These are phyloP conservation scores for Choristoneura rosaceana DNA, from an alignment of 2,888 invertebrate genomes.

Conservation along the genomic window DNA sequence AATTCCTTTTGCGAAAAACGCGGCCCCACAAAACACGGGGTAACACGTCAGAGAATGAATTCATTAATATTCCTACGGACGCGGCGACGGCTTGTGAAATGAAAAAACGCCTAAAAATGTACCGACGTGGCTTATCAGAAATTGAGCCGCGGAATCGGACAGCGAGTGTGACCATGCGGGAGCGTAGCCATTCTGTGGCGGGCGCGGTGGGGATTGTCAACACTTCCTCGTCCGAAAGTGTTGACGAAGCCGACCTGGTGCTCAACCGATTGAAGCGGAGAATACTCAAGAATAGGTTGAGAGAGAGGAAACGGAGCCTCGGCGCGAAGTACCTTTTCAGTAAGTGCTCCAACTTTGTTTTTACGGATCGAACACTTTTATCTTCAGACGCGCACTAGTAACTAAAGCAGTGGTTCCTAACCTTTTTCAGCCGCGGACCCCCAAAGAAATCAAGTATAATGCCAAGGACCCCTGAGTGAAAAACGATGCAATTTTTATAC, in stretches of 20 bases:
- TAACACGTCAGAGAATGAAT: conserved; percentile 72
- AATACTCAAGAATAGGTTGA: conserved; percentile 80
- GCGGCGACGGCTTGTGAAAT: conserved; percentile 78
- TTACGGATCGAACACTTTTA: conserved; percentile 1
- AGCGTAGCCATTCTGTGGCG: conserved; percentile 73
- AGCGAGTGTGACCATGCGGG: conserved; percentile 62
- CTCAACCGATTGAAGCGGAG: conserved; percentile 80
- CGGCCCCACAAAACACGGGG: conserved; percentile 58
- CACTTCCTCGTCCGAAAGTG: conserved; percentile 82
- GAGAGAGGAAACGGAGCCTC: conserved; percentile 74
- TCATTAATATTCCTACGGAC: conserved; percentile 74
- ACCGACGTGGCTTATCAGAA: conserved; percentile 81
- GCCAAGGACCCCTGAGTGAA: too few species aligned
- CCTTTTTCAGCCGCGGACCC: too few species aligned
- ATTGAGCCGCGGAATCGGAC: conserved; percentile 63
- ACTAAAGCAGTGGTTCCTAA: too few species aligned
- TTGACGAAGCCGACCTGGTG: conserved; percentile 82
- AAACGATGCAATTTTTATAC: too few species aligned
- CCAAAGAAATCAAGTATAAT: too few species aligned
- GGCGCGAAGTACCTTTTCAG: conserved; percentile 69
- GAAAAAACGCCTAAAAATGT: conserved; percentile 80
- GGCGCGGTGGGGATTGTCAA: conserved; percentile 61
- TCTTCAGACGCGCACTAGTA: neutral
- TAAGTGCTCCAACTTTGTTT: conserved; percentile 55
- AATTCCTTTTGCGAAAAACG: conserved; percentile 58